Conservation (phyloP, 53 echinoderm and acorn worm genomes). For the Astropecten irregularis region DNA sequence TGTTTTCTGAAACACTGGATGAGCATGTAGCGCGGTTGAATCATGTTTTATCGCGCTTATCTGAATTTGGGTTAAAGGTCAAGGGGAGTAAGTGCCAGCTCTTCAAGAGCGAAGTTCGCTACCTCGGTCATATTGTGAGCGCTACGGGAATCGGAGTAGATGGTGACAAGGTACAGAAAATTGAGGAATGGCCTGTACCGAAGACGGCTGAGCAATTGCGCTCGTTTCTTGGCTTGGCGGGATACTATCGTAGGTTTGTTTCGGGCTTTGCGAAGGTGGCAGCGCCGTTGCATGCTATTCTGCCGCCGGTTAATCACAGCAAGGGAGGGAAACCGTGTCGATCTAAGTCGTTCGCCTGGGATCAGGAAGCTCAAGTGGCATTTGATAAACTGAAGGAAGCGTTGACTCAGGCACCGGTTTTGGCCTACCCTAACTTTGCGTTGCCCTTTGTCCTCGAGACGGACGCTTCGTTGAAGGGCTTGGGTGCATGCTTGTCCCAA, state of each 20-base stretch:
- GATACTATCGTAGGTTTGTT: background rate
- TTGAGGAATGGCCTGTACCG: slow-evolving; percentile 33
- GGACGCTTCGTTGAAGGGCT: slow-evolving; percentile 49
- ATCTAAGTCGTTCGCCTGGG: background rate
- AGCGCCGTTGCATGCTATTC: background rate
- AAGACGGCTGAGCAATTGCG: slow-evolving; percentile 20
- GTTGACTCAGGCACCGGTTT: slow-evolving; percentile 48
- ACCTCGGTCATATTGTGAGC: slow-evolving; percentile 53
- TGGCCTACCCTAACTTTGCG: slow-evolving; percentile 47
- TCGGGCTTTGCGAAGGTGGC: background rate
- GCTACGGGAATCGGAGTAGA: slow-evolving; percentile 41
- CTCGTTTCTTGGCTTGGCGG: background rate
- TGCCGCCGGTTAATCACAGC: background rate
- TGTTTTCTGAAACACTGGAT: slow-evolving; percentile 30
- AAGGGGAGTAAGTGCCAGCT: slow-evolving; percentile 55
- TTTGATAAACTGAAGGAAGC: slow-evolving; percentile 36
- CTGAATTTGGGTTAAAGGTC: slow-evolving; percentile 50
- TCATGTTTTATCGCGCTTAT: slow-evolving; percentile 25
- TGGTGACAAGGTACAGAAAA: slow-evolving; percentile 27
- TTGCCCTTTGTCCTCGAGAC: background rate
- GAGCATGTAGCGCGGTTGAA: slow-evolving; percentile 39
- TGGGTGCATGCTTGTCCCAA: slow-evolving; percentile 22
- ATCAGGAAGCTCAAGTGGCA: background rate
- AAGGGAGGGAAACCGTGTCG: background rate
- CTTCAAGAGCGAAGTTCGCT: background rate